These are phyloP conservation scores for Spea hammondii DNA, from an alignment of 2,797 vertebrate genomes.

Conservation along the genomic window DNA sequence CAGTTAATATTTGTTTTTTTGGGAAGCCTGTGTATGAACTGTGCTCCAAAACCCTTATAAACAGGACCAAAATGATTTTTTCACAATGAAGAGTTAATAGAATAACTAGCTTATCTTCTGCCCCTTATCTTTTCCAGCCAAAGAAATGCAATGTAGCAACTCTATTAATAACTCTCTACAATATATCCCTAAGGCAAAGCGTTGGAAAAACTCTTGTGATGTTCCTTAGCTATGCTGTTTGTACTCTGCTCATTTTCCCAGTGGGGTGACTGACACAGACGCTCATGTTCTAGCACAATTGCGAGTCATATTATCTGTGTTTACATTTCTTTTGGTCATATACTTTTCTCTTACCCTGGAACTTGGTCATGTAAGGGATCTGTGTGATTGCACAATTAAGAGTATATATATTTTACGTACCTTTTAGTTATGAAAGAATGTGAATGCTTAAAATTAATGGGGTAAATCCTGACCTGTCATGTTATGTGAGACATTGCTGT, in stretches of 20 bases:
- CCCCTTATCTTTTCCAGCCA: constrained; percentile 30
- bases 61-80: neutral
- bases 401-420: neutral
- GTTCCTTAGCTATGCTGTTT: constrained; percentile 41
- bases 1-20: neutral
- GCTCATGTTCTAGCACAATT: constrained; percentile 40
- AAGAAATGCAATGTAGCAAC: constrained; percentile 44
- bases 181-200: constrained; percentile 43
- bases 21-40: neutral
- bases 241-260: constrained; percentile 35
- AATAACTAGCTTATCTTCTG: constrained; percentile 40
- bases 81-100: constrained; percentile 27
- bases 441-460: no score
- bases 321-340: constrained; percentile 10
- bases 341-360: neutral
- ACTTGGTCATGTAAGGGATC: neutral
- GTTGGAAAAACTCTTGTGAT: constrained; percentile 43
- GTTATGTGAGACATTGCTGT: no score
- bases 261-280: constrained; percentile 44
- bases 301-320: constrained; percentile 32
- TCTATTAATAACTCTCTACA: constrained; percentile 46
- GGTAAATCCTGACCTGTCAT: no score
- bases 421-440: neutral
- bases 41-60: neutral
- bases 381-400: neutral